These are phyloP conservation scores for Psettodes erumei DNA, from an alignment of 2,113 vertebrate genomes.

Conservation along the genomic window DNA sequence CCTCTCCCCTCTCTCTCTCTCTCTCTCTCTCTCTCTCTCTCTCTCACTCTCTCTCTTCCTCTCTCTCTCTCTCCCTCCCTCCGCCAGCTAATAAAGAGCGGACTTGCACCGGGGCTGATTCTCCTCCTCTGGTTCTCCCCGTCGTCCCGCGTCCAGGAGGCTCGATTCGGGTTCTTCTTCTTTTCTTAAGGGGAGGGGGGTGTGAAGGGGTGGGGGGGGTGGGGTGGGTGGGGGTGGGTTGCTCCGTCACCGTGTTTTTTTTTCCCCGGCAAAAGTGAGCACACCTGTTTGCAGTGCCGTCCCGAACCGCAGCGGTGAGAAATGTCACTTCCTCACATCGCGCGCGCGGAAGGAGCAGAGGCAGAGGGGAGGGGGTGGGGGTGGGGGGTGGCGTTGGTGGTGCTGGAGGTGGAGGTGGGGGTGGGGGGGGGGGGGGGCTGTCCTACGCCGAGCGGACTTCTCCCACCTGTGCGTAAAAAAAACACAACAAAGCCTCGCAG, in stretches of 20 bases:
- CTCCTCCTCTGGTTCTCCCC: conserved; percentile 51
- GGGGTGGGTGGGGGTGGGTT: no score
- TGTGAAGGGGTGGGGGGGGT: no score
- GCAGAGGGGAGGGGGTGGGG: conserved; percentile 80
- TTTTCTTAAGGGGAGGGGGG: no score
- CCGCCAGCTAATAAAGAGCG: conserved; percentile 78
- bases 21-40: conserved; percentile 52
- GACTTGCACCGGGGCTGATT: conserved; percentile 64
- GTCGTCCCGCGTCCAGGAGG: conserved; percentile 75
- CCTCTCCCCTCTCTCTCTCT: conserved; percentile 55
- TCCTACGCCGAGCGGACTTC: conserved; percentile 82
- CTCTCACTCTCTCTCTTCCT: conserved; percentile 52
- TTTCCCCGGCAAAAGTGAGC: conserved; percentile 70
- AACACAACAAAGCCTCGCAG: conserved; percentile 62
- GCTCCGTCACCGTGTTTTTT: conserved; percentile 41
- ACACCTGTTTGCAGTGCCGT: conserved; percentile 88
- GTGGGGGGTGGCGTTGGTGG: conserved; percentile 84
- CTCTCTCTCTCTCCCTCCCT: conserved; percentile 54
- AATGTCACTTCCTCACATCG: conserved; percentile 86
- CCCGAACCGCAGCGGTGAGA: conserved; percentile 85
- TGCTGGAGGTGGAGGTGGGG: no score
- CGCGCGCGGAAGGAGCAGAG: conserved; percentile 76
- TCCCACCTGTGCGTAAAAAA: conserved; percentile 88
- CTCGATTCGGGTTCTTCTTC: conserved; percentile 59
- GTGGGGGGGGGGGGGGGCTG: conserved; percentile 82